Percentiles rank a stretch among this genome's conserved stretches.
Evolutionary conservation across 2,797 vertebrate species (phyloP).

Genomic region (Craterocephalus amniculus): DNA sequence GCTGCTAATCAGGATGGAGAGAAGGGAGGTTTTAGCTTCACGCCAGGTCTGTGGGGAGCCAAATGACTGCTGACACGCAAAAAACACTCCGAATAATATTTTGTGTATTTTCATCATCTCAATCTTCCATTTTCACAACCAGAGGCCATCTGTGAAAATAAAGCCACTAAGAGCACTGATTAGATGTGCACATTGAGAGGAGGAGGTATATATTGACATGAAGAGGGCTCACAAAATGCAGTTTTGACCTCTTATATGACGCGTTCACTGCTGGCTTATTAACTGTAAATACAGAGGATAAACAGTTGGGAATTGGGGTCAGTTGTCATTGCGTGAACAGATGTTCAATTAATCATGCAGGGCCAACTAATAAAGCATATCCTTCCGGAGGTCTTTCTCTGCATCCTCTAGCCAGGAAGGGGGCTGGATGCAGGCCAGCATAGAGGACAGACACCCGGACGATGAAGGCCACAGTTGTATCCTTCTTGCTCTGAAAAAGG

Average conservation of each 20-base stretch:
- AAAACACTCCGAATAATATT: conserved; percentile 46
- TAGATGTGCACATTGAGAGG: conserved; percentile 17
- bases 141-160: conserved; percentile 46
- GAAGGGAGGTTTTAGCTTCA: conserved; percentile 60
- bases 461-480: conserved; percentile 55
- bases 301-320: conserved; percentile 79
- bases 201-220: conserved; percentile 12
- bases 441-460: conserved; percentile 61
- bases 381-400: conserved; percentile 69
- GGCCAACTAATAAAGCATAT: conserved; percentile 75
- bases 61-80: conserved; percentile 40
- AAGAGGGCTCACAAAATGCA: conserved; percentile 28
- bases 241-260: conserved; percentile 57
- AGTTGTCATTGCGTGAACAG: conserved; percentile 75
- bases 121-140: conserved; percentile 36
- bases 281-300: conserved; percentile 74
- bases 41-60: conserved; percentile 51
- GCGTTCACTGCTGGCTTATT: conserved; percentile 63
- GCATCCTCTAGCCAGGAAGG: conserved; percentile 56
- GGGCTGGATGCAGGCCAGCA: conserved; percentile 63
- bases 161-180: conserved; percentile 6
- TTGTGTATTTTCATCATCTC: conserved; percentile 19
- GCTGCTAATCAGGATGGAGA: conserved; percentile 69
- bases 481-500: conserved; percentile 27
- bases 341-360: conserved; percentile 82